Percentiles rank a stretch among this genome's conserved stretches.
Evolutionary conservation across 2,113 vertebrate genomes (phyloP).

Genomic region (Turnix velox): DNA sequence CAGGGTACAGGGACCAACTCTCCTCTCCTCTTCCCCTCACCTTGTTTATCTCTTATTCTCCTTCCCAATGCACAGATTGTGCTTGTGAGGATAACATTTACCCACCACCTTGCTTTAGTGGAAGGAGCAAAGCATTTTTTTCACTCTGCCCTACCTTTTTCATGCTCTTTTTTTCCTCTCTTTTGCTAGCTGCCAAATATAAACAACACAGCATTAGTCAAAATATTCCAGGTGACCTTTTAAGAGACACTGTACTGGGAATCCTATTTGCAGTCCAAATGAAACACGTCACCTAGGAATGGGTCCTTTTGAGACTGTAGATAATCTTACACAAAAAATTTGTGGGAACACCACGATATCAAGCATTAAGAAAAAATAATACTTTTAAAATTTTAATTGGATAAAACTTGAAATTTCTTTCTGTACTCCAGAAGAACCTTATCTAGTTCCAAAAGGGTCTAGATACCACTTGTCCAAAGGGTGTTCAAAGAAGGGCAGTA

Average conservation of each 20-base stretch:
- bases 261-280: background rate
- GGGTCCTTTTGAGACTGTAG: background rate
- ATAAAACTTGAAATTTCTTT: background rate
- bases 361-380: background rate
- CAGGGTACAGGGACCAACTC: background rate
- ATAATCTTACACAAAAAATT: background rate
- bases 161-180: background rate
- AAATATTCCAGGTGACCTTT: background rate
- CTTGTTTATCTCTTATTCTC: background rate
- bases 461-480: background rate
- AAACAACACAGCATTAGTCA: background rate
- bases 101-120: background rate
- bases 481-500: background rate
- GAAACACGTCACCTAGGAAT: background rate
- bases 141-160: background rate
- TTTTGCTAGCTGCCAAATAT: background rate
- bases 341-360: background rate
- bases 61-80: background rate
- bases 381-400: background rate
- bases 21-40: background rate
- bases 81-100: background rate
- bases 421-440: background rate
- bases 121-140: background rate
- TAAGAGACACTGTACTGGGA: background rate
- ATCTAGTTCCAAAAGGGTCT: background rate